phyloP scores from a whole-genome alignment of 2,113 vertebrate genomes.

The Rhea americana region DNA sequence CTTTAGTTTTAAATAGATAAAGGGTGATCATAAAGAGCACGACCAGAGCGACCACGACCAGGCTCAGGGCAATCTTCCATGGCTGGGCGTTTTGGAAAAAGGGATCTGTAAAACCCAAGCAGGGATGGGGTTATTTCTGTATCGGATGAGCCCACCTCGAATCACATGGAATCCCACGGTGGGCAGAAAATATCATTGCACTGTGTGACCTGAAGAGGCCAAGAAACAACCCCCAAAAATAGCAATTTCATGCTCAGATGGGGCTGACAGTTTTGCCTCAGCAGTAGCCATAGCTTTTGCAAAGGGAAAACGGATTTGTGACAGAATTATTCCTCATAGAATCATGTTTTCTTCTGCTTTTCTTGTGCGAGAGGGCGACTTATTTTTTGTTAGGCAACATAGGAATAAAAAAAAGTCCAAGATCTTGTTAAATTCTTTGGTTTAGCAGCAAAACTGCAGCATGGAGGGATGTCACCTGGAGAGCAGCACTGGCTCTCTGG shows the following conservation, averaged over 20 bases:
- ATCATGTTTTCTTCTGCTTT: background rate
- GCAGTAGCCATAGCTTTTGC: background rate
- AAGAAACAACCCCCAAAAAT: background rate
- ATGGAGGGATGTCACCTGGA: background rate
- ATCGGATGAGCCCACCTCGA: background rate
- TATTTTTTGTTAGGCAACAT: background rate
- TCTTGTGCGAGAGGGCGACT: too few species aligned
- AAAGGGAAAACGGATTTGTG: background rate
- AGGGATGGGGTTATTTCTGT: rapidly evolving
- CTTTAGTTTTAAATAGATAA: background rate
- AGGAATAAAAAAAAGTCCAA: background rate
- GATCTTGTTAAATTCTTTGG: too few species aligned
- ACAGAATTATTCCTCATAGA: background rate
- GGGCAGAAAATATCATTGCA: background rate
- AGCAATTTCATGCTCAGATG: background rate
- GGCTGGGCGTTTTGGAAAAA: background rate
- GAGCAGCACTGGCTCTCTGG: rapidly evolving
- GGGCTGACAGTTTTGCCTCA: background rate
- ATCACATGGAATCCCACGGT: background rate
- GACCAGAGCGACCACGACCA: background rate
- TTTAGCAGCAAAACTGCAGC: background rate
- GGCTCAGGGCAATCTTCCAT: background rate
- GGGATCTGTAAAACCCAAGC: background rate
- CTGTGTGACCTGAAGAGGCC: too few species aligned
- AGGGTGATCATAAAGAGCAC: rapidly evolving